Evolutionary conservation across 2,888 invertebrate species (phyloP), one percentile per base, ranked within the genome.

Genomic region (Ophioninae sp.): DNA sequence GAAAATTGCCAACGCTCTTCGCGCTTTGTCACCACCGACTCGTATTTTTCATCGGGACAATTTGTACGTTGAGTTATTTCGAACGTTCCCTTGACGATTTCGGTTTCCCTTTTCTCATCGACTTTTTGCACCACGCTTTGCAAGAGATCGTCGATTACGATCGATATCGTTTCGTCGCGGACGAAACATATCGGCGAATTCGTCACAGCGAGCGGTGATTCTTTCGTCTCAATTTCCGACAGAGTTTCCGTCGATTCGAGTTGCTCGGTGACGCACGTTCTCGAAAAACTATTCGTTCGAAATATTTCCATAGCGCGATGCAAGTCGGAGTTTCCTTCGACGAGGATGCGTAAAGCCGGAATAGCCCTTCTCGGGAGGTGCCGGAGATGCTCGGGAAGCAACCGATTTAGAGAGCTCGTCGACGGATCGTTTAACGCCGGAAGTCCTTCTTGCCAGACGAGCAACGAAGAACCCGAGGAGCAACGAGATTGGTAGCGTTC

Each of bases 261-360:
- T 51, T 51, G 17, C 10, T 20, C 7, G 20, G n/a, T 17, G 6
- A 0, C 58, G 37, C 56, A 20, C 3, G 10, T 9, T 56, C 10
- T 1, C 51, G 51, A 51, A 10, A 10, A 17, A 51, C 17, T 17
- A 65, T 77, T 76, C 65, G 86, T 77, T 7, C 77, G 82, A 37
- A 87, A 86, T 5, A 89, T 87, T 51, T 84, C 78, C 17, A 90
- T 63, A 2, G 88, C 87, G 59, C 69, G 74, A 74, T 84, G 84
- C n/a, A 89, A 61, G 79, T 89, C 88, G 6, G 75, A 64, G 0
- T 79, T 86, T 20, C 86, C 78, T 37, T 88, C 81, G 0, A 80
- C 79, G 5, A 87, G 86, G 2, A 86, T 81, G 39, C 85, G 86
- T 13, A 89, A 69, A 13, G 87, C 85, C 7, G 71, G 77, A 0